Evolutionary conservation across 2,888 invertebrate genomes (phyloP).

Genomic region (Leptopilina myrica): DNA sequence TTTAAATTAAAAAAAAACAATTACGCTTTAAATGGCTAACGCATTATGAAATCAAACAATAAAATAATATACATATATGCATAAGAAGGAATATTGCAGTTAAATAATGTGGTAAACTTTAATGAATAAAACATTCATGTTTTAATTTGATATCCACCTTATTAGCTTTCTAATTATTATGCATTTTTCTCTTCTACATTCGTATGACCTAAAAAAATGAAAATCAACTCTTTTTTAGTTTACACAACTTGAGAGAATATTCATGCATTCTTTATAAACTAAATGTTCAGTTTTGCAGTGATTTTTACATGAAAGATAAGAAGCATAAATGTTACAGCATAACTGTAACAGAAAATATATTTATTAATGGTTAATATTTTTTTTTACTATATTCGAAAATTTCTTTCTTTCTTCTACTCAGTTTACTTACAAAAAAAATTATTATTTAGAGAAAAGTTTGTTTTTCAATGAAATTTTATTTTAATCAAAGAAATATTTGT

Average conservation of each 20-base stretch:
- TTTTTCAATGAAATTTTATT: too few relatives aligned
- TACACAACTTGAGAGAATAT: not conserved
- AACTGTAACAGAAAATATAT: too few relatives aligned
- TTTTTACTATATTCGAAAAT: too few relatives aligned
- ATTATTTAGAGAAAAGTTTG: too few relatives aligned
- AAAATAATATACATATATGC: constrained; percentile 1
- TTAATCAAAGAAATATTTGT: too few relatives aligned
- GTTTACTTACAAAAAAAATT: too few relatives aligned
- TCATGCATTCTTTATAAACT: not conserved
- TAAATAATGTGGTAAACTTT: not conserved
- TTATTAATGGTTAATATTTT: too few relatives aligned
- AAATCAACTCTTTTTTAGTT: not conserved
- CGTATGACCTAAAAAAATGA: constrained; percentile 4
- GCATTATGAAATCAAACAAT: not conserved
- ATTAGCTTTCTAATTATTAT: constrained; percentile 18
- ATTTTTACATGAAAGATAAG: too few relatives aligned
- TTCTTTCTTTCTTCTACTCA: too few relatives aligned
- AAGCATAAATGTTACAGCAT: too few relatives aligned
- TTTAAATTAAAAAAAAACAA: not conserved
- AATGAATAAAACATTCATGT: constrained; percentile 12
- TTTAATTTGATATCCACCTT: constrained; percentile 10
- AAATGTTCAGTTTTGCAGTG: too few relatives aligned
- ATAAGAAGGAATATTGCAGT: not conserved
- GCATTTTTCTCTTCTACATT: constrained; percentile 4
- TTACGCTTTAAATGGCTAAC: not conserved